Conservation (phyloP, 2,113 vertebrate genomes). For the Semnornis frantzii region DNA sequence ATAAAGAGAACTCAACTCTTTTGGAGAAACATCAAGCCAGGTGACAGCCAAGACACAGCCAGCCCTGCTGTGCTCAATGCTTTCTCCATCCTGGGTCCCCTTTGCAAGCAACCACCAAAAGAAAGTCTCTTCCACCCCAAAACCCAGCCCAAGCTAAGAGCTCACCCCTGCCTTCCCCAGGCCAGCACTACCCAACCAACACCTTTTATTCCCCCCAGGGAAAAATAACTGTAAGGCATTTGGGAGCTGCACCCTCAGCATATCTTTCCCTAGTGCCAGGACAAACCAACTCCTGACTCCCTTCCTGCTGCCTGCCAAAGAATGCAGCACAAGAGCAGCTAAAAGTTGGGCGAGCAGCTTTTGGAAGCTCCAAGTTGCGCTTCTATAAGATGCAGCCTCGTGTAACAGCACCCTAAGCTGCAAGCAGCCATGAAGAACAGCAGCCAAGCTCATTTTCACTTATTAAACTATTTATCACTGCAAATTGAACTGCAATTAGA, state of each 20-base stretch:
- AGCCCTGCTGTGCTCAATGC: neutral
- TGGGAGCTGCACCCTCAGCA: neutral
- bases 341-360: neutral
- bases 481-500: neutral
- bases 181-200: neutral
- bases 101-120: neutral
- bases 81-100: neutral
- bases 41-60: neutral
- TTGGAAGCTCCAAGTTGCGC: neutral
- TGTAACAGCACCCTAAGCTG: neutral
- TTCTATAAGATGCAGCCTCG: fast-evolving
- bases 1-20: neutral
- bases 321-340: neutral
- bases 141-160: neutral
- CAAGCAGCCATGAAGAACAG: neutral
- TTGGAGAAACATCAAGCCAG: neutral
- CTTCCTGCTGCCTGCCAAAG: neutral
- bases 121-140: neutral
- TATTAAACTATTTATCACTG: conserved; percentile 42
- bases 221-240: neutral
- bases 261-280: neutral
- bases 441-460: neutral
- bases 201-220: neutral
- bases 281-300: neutral
- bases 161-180: neutral